Evolutionary conservation across 2,888 invertebrate genomes (phyloP).

Genomic region (Cheilosia variabilis): DNA sequence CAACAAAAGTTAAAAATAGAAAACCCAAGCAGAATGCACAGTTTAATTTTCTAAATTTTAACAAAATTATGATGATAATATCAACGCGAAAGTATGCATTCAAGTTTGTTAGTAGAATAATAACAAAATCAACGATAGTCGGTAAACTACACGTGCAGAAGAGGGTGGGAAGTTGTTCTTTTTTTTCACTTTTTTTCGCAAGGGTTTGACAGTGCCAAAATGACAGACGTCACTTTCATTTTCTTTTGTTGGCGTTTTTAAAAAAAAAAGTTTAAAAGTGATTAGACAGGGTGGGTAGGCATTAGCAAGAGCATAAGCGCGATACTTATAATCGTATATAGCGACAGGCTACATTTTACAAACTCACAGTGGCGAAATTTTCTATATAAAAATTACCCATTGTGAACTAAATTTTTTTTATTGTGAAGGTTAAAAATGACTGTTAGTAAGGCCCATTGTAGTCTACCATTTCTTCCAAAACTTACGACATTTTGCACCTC

Average conservation of each 20-base stretch:
- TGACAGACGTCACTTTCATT: conserved; percentile 60
- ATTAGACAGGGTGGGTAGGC: too few species aligned
- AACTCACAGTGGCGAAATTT: too few species aligned
- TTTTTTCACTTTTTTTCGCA: conserved; percentile 27
- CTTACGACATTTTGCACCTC: too few species aligned
- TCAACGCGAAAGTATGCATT: background rate
- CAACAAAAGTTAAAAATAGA: conserved; percentile 64
- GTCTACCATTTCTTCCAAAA: too few species aligned
- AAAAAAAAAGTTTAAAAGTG: conserved; percentile 12
- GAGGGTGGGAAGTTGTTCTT: conserved; percentile 64
- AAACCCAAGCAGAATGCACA: conserved; percentile 12
- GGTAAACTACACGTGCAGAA: conserved; percentile 63
- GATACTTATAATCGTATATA: too few species aligned
- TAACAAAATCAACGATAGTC: conserved; percentile 56
- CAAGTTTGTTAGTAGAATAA: conserved; percentile 40
- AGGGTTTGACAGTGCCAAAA: conserved; percentile 28
- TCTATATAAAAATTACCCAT: too few species aligned
- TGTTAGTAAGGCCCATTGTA: too few species aligned
- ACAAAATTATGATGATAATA: conserved; percentile 11
- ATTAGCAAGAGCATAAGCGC: too few species aligned
- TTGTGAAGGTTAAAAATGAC: too few species aligned
- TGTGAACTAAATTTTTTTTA: too few species aligned
- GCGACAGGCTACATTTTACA: too few species aligned
- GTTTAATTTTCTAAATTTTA: conserved; percentile 17
- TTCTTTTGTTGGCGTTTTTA: conserved; percentile 28